Evolutionary conservation across 2,888 invertebrate species (phyloP).

Genomic region (Beris chalybata): DNA sequence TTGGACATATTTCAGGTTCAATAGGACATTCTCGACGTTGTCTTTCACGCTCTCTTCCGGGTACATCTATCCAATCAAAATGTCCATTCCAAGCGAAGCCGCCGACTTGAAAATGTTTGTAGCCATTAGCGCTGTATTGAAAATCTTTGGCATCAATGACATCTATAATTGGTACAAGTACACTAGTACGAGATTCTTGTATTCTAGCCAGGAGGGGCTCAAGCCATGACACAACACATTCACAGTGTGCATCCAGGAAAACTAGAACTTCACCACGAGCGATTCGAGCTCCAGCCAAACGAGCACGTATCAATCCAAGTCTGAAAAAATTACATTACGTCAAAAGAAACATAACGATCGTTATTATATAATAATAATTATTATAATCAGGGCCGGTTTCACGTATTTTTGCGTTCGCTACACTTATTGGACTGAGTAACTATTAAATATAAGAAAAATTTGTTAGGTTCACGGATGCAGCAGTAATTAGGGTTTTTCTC

Average conservation of each 20-base stretch:
- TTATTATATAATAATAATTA: too few species aligned
- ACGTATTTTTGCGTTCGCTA: too few species aligned
- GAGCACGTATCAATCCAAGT: constrained; percentile 86
- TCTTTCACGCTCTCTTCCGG: constrained; percentile 52
- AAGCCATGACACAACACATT: constrained; percentile 78
- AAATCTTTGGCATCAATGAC: constrained; percentile 72
- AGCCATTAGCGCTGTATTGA: constrained; percentile 56
- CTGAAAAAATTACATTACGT: constrained; percentile 50
- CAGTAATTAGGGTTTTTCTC: too few species aligned
- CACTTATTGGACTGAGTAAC: too few species aligned
- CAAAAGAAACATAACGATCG: too few species aligned
- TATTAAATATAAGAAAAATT: too few species aligned
- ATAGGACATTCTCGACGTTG: constrained; percentile 49
- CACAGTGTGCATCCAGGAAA: constrained; percentile 92
- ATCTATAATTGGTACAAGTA: constrained; percentile 94
- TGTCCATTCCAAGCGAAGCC: constrained; percentile 81
- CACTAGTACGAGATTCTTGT: constrained; percentile 75
- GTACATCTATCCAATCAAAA: constrained; percentile 81
- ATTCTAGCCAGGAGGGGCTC: constrained; percentile 87
- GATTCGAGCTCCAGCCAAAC: constrained; percentile 82
- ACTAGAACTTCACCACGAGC: constrained; percentile 79
- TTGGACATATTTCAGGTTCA: constrained; percentile 52
- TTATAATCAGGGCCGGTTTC: too few species aligned
- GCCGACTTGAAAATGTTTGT: constrained; percentile 55
- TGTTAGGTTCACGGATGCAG: too few species aligned